Evolutionary conservation across 2,797 vertebrate species (phyloP).

Genomic region (Bucorvus abyssinicus): DNA sequence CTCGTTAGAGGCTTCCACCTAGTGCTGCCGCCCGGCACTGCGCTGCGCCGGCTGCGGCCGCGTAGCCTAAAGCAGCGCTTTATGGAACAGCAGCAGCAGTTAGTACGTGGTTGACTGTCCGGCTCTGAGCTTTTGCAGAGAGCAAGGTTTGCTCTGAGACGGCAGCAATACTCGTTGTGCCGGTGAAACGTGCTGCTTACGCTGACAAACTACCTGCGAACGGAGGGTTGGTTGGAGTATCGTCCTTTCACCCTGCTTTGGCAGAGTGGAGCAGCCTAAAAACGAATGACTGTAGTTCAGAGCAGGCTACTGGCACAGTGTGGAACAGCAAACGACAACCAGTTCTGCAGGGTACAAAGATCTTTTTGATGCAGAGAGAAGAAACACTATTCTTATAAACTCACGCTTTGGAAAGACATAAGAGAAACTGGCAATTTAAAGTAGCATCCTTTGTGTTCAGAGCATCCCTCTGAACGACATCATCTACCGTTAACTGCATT

Average conservation of each 20-base stretch:
- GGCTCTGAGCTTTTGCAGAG: neutral
- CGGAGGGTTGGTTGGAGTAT: fast-evolving
- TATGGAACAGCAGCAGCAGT: neutral
- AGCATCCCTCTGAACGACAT: neutral
- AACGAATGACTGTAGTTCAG: fast-evolving
- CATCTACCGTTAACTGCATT: neutral
- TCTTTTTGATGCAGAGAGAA: neutral
- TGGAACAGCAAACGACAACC: neutral
- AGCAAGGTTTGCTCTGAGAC: neutral
- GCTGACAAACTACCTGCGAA: no score
- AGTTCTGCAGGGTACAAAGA: neutral
- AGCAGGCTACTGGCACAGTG: neutral
- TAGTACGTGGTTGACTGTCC: neutral
- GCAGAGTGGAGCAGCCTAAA: neutral
- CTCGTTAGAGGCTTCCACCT: slow-evolving; percentile 71
- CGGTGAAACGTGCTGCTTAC: neutral
- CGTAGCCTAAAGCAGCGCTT: no score
- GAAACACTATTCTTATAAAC: neutral
- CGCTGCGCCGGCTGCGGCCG: neutral
- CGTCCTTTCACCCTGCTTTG: neutral
- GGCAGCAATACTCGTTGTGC: neutral
- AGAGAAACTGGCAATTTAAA: neutral
- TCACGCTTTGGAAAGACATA: neutral
- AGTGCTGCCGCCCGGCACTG: slow-evolving; percentile 28
- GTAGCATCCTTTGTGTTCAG: neutral